Evolutionary conservation across 1,140 invertebrate genomes (phyloP), one percentile per base, ranked within the genome.

Genomic region (Paraescarpia echinospica): DNA sequence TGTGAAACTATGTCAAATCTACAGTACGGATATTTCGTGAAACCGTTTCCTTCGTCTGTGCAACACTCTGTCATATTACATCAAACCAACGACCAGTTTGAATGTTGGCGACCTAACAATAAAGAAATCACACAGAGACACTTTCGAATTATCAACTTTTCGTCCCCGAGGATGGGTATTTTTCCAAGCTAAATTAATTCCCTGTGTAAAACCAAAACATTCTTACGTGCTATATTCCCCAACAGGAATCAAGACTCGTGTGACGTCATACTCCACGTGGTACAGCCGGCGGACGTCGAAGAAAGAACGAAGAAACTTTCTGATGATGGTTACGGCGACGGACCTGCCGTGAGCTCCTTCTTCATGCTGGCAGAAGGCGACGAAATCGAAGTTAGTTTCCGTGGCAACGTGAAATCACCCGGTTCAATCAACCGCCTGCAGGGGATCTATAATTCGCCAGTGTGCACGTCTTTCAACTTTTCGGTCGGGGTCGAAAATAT

Each of bases 271-370:
- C 18, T 77, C 22, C 59, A 77, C 59, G 59, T 77, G 59, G 59
- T 77, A 77, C 59, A 77, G 59, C 59, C 9, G 59, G 22, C 27
- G 14, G 59, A 77, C 59, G 22, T 77, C 18, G 93, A 94, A 27
- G 94, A 94, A 89, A 92, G 93, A 0, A 33, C 94, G 41, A 93
- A 94, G 91, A 89, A 93, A 51, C 90, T 95, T 59, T 59, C 91
- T 1, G 94, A 94, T 12, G 94, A 94, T 33, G 95, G 95, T 9
- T 95, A 94, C 92, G 94, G 94, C n/a, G 94, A 95, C 5, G 94
- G 94, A n/a, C 94, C 95, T 1, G 94, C 94, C 94, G 90, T 14
- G 89, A 27, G 59, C 27, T 18, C 59, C 2, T 18, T 4, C 59
- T 77, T 77, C 59, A 77, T 77, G 59, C 59, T 95, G 5, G 93